Conservation (phyloP, 2,797 vertebrate genomes). For the Schizothorax lantsangensis region DNA sequence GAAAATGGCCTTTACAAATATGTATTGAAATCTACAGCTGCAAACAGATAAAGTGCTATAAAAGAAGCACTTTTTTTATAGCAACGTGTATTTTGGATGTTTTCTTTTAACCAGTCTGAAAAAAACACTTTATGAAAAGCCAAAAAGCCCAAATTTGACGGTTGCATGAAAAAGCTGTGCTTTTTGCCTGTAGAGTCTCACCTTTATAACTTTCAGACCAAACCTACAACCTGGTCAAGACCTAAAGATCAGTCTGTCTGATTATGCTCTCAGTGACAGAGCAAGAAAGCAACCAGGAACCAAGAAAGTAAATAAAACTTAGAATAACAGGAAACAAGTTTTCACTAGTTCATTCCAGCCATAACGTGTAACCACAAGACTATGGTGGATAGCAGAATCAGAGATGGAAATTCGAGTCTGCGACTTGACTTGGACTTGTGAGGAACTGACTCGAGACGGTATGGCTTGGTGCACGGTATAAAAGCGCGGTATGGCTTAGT, state of each 20-base stretch:
- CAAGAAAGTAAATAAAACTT: constrained; percentile 13
- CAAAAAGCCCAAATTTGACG: not conserved
- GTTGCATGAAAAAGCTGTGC: not conserved
- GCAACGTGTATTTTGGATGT: not conserved
- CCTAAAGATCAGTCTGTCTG: not conserved
- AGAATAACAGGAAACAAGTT: constrained; percentile 3
- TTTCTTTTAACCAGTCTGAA: not conserved
- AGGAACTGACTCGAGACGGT: too few species aligned
- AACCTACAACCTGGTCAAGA: not conserved
- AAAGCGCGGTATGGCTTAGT: too few species aligned
- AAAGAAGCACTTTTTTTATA: not conserved
- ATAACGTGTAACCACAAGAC: not conserved
- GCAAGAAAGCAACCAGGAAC: constrained; percentile 13
- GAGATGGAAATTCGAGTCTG: not conserved
- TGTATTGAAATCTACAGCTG: not conserved
- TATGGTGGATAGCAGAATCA: not conserved
- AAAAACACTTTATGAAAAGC: not conserved
- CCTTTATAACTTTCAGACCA: not conserved
- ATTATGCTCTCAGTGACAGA: not conserved
- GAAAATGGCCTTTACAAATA: too few species aligned
- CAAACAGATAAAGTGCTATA: too few species aligned
- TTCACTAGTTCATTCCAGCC: not conserved
- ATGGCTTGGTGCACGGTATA: too few species aligned
- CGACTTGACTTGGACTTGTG: too few species aligned
- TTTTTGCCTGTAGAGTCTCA: not conserved